Evolutionary conservation across 2,888 invertebrate genomes (phyloP), one percentile per base, ranked within the genome.

Genomic region (Lithosia quadra): DNA sequence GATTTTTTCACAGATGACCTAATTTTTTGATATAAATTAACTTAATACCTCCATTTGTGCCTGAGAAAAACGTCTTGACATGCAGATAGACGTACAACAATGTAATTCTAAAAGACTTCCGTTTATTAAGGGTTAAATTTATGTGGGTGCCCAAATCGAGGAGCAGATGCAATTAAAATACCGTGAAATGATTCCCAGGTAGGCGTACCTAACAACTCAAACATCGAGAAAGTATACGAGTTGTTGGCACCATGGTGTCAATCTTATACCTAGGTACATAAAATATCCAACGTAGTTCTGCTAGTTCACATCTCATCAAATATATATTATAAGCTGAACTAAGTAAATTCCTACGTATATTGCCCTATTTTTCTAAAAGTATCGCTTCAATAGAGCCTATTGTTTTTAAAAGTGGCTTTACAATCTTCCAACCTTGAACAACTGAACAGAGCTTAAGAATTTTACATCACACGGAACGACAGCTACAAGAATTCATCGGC

Each of bases 371-470:
- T 80, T 80, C 75, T 80, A 72, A 87, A 88, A 88, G 88, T 83
- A 79, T 74, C 76, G 83, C 85, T 84, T 87, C 81, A 84, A 86
- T 84, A 80, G 84, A 81, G 81, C 84, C 86, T 76, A 83, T 91
- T 90, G 90, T 91, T 85, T 84, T 77, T 74, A 75, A 60, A 83
- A 89, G 88, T 72, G 84, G 75, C 84, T 85, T 84, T 86, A 85
- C 83, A 87, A 80, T 65, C 67, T 70, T 57, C 75, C 72, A 82
- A 85, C 86, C 86, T 85, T 86, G 85, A 71, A 61, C 71, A 67
- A 73, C n/a, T n/a, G n/a, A n/a, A n/a, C 70, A 81, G 83, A 76
- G 65, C 78, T 78, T 71, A 65, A 74, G 73, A 78, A 72, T 69
- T 75, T 70, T 67, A 58, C 61, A 34, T 39, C 7, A 36, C 33